Percentiles rank a stretch among this genome's conserved stretches.
Conservation (phyloP, 1,140 invertebrate genomes). For the Ceratosolen solmsi region DNA sequence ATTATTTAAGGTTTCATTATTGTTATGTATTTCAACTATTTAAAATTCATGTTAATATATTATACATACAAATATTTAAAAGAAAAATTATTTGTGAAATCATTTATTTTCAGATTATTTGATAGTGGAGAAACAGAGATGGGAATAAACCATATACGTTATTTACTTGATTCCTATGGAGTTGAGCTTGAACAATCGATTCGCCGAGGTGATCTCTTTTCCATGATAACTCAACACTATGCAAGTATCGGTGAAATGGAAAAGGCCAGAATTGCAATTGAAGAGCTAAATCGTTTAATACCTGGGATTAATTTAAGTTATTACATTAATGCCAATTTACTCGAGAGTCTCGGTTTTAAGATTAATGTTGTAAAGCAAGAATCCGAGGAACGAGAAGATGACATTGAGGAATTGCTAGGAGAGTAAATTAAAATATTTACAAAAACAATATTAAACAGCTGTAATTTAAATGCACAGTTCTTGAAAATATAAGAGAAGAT, state of each 20-base stretch:
- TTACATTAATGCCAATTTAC: constrained; percentile 65
- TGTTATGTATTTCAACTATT: too few species aligned
- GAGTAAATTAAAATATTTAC: constrained; percentile 56
- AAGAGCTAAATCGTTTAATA: constrained; percentile 67
- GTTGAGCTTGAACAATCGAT: constrained; percentile 74
- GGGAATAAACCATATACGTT: constrained; percentile 75
- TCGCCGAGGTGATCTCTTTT: constrained; percentile 74
- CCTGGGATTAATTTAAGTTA: constrained; percentile 71
- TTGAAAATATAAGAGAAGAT: too few species aligned
- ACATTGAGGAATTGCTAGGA: constrained; percentile 69
- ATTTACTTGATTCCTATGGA: constrained; percentile 73
- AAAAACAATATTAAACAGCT: too few species aligned
- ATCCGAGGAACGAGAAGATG: constrained; percentile 68
- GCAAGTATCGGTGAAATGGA: constrained; percentile 68
- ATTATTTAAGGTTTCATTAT: too few species aligned
- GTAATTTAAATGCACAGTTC: too few species aligned
- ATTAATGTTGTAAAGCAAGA: constrained; percentile 63
- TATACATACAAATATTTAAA: neutral
- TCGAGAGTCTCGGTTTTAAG: constrained; percentile 68
- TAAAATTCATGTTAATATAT: too few species aligned
- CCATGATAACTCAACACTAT: constrained; percentile 74
- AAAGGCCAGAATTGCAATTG: constrained; percentile 65
- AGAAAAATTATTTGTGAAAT: constrained; percentile 17
- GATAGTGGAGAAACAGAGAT: constrained; percentile 73
- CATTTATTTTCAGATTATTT: constrained; percentile 66